Percentiles rank a stretch among this genome's conserved stretches.
Conservation (phyloP, 2,113 vertebrate genomes). For the Marmota monax region DNA sequence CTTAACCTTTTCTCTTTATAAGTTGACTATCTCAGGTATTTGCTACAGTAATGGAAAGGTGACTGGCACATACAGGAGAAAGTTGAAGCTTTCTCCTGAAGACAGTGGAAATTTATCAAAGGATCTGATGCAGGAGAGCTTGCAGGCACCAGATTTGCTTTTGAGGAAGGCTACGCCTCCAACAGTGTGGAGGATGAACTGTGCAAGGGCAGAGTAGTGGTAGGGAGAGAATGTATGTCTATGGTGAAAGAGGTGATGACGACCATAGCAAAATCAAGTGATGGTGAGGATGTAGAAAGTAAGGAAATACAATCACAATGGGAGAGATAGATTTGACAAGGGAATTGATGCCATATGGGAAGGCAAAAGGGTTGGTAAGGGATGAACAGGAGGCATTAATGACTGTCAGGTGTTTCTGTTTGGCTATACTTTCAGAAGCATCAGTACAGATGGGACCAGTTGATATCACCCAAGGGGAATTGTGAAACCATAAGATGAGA, state of each 20-base stretch:
- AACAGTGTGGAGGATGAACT: not conserved
- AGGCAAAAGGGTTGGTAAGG: not conserved
- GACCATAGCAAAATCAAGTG: not conserved
- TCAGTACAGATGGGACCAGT: not conserved
- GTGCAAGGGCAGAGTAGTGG: not conserved
- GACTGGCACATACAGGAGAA: not conserved
- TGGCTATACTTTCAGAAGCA: not conserved
- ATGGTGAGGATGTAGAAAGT: not conserved
- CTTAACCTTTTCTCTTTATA: not conserved
- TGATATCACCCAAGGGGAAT: not conserved
- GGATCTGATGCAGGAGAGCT: not conserved
- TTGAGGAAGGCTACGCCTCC: not conserved
- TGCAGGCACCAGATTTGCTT: not conserved
- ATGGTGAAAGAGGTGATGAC: not conserved
- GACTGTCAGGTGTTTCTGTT: not conserved
- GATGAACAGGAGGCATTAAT: not conserved
- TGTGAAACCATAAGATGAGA: not conserved
- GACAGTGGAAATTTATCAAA: not conserved
- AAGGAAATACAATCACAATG: constrained; percentile 2
- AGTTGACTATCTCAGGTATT: not conserved
- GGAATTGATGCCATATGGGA: constrained; percentile 31
- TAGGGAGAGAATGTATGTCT: not conserved
- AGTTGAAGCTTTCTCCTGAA: not conserved
- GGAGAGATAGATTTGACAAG: constrained; percentile 10
- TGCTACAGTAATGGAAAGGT: not conserved